Conservation (phyloP, 2,797 vertebrate species). For the Clarias platycephalus region DNA sequence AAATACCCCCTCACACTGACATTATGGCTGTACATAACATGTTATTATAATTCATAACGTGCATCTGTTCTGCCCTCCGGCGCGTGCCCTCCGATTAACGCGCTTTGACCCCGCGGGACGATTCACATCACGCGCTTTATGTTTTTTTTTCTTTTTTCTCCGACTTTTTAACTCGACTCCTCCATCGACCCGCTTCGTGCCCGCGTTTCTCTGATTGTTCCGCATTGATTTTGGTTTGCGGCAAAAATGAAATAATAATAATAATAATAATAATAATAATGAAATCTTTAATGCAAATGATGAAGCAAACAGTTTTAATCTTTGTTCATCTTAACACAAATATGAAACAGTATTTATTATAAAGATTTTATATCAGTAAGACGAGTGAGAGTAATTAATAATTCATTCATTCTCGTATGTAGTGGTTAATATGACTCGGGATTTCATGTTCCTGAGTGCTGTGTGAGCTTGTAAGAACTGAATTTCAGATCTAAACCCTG, state of each 20-base stretch:
- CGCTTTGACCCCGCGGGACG: constrained; percentile 55
- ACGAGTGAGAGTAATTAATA: too few relatives aligned
- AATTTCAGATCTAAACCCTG: neutral
- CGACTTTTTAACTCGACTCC: constrained; percentile 62
- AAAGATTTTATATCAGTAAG: too few relatives aligned
- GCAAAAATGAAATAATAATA: neutral
- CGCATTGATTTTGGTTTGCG: constrained; percentile 68
- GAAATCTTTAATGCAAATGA: neutral
- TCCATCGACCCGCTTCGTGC: constrained; percentile 69
- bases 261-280: neutral
- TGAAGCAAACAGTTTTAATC: too few relatives aligned
- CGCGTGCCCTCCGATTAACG: constrained; percentile 10
- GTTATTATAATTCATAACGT: constrained; percentile 1
- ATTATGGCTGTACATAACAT: neutral
- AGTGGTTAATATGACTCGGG: too few relatives aligned
- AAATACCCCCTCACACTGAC: neutral
- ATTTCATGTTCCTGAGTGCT: too few relatives aligned
- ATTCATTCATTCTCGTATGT: too few relatives aligned
- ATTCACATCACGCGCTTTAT: constrained; percentile 46
- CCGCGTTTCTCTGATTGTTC: constrained; percentile 64
- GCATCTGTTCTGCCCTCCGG: constrained; percentile 32
- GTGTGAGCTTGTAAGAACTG: too few relatives aligned
- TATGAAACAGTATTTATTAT: too few relatives aligned
- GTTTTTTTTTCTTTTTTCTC: neutral
- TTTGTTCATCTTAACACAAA: too few relatives aligned